Evolutionary conservation across 1,140 invertebrate species (phyloP), one percentile per base, ranked within the genome.

Genomic region (Aricia agestis): DNA sequence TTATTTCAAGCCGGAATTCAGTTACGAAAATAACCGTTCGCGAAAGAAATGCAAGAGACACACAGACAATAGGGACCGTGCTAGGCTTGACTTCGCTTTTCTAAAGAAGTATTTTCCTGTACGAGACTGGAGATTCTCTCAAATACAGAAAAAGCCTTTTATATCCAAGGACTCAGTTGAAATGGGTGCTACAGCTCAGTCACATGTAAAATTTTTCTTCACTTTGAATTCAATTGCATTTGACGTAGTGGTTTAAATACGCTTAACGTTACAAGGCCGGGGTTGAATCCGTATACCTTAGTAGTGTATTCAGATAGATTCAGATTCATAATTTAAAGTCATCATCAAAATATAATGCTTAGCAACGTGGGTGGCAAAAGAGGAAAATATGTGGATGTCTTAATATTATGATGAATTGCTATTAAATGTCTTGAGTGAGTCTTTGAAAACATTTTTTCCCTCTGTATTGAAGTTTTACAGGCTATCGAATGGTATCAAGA

Each of bases 141-240:
- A 63, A 63, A 63, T 63, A 63, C 59, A 63, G 59, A 63, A 63
- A 63, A 63, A 63, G 17, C 59, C 59, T 63, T 63, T 63, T 63
- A 63, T 19, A 63, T 25, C 59, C 18, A 25, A 63, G 7, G 59
- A 63, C 59, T 63, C 59, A 19, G 59, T 63, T 63, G 59, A 63
- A 63, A 63, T 63, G 59, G 59, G 59, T 19, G 59, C 59, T 63
- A 63, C 59, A 25, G 59, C 59, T 63, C 59, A 63, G 59, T 63
- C 59, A 63, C 59, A 63, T 63, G 59, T 63, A 25, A 63, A 63
- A 63, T 19, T 63, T 63, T 63, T 63, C 19, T 63, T 25, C 59
- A 17, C 18, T 63, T 25, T 63, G 19, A 63, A 63, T 63, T 63
- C 10, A 19, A 63, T 63, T 11, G 59, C 59, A 63, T 63, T 63